Evolutionary conservation across 2,888 invertebrate species (phyloP).

Genomic region (Nephrotoma appendiculata): DNA sequence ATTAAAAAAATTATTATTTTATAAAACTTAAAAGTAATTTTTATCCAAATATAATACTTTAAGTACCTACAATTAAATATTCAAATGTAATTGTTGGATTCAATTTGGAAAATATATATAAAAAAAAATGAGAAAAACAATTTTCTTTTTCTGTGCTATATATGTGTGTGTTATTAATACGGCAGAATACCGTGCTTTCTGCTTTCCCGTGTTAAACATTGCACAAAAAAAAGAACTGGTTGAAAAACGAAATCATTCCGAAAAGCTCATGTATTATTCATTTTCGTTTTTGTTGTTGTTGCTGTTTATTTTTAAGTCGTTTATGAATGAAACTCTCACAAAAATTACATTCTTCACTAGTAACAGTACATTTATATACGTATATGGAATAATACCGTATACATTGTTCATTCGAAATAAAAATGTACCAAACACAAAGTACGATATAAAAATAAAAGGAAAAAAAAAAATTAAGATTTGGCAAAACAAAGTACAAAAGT

Average conservation of each 20-base stretch:
- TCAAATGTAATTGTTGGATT: slow-evolving; percentile 6
- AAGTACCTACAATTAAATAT: slow-evolving; percentile 5
- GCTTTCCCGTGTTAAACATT: neutral
- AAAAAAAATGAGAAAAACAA: neutral
- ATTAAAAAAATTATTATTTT: neutral
- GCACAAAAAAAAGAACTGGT: neutral
- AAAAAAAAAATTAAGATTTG: neutral
- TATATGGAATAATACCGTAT: neutral
- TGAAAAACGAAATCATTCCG: neutral
- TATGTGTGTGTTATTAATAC: neutral
- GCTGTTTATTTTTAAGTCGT: neutral
- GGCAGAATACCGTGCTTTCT: neutral
- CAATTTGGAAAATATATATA: neutral
- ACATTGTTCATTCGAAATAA: neutral
- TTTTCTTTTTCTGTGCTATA: neutral
- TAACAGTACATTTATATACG: neutral
- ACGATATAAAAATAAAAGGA: neutral
- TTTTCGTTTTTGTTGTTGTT: neutral
- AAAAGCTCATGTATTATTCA: neutral
- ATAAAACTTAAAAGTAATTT: neutral
- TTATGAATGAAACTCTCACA: neutral
- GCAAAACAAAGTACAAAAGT: neutral
- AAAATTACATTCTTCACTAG: neutral
- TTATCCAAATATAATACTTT: neutral
- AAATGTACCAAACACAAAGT: neutral